phyloP scores from a whole-genome alignment of 2,797 vertebrate species.

The Morelia viridis region DNA sequence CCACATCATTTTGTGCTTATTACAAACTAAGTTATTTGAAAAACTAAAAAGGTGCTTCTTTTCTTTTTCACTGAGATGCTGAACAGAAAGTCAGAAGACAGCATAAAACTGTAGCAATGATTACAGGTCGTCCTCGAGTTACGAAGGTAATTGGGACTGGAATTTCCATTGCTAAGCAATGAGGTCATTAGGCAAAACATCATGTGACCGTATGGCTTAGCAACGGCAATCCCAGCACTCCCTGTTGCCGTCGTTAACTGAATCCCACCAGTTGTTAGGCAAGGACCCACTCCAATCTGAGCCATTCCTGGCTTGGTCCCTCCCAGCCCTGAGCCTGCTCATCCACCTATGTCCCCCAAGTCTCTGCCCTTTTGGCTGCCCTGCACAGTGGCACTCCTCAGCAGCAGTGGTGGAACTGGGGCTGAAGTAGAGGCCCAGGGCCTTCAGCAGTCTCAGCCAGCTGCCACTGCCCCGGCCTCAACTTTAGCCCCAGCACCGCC shows the following conservation, averaged over 20 bases:
- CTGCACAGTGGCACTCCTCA: background rate
- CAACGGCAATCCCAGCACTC: background rate
- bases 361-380: background rate
- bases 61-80: background rate
- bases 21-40: too few relatives aligned
- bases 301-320: background rate
- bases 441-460: background rate
- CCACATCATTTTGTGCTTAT: background rate
- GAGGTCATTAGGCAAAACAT: background rate
- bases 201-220: background rate
- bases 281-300: background rate
- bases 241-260: background rate
- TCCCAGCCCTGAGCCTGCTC: background rate
- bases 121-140: background rate
- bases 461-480: background rate
- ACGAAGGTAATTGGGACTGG: background rate
- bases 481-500: background rate
- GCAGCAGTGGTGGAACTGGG: background rate
- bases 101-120: background rate
- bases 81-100: background rate
- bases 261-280: background rate
- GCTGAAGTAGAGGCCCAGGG: background rate
- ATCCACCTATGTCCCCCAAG: background rate
- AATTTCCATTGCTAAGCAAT: background rate
- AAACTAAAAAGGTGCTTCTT: background rate